These are phyloP conservation scores for Apostichopus californicus DNA, from an alignment of 35 echinoderm and acorn worm genomes.

Conservation along the genomic window DNA sequence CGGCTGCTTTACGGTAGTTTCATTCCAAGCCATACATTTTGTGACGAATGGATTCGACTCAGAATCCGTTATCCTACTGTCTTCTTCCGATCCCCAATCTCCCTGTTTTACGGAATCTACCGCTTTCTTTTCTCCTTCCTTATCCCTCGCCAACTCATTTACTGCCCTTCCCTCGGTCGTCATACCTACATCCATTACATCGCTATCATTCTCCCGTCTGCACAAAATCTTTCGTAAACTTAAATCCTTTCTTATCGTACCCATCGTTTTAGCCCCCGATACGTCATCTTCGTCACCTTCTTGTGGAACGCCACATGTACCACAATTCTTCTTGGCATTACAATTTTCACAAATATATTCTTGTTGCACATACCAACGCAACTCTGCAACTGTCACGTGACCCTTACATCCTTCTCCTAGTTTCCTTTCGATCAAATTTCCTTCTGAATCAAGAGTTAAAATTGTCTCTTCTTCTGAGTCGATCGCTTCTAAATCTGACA, in stretches of 20 bases:
- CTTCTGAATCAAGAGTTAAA: background rate
- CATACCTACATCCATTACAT: too few relatives aligned
- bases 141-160: too few relatives aligned
- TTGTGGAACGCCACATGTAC: background rate
- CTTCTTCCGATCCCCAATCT: background rate
- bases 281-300: background rate
- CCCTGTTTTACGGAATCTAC: background rate
- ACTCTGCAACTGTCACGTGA: conserved; percentile 4
- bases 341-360: conserved; percentile 9
- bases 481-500: background rate
- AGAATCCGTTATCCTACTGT: background rate
- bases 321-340: background rate
- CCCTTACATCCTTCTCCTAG: background rate
- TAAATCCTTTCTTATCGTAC: too few relatives aligned
- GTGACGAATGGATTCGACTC: conserved; percentile 30
- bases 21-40: conserved; percentile 52
- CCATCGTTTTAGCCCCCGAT: background rate
- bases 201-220: too few relatives aligned
- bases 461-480: background rate
- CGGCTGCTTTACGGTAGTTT: conserved; percentile 16
- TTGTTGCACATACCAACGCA: background rate
- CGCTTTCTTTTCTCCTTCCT: too few relatives aligned
- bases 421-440: conserved; percentile 2
- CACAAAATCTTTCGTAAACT: too few relatives aligned
- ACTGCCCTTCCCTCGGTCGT: too few relatives aligned